A percentile compares a stretch with the other conserved stretches of the same genome.
Evolutionary conservation across 2,797 vertebrate species (phyloP).

Genomic region (Ctenochaetus hawaiiensis): DNA sequence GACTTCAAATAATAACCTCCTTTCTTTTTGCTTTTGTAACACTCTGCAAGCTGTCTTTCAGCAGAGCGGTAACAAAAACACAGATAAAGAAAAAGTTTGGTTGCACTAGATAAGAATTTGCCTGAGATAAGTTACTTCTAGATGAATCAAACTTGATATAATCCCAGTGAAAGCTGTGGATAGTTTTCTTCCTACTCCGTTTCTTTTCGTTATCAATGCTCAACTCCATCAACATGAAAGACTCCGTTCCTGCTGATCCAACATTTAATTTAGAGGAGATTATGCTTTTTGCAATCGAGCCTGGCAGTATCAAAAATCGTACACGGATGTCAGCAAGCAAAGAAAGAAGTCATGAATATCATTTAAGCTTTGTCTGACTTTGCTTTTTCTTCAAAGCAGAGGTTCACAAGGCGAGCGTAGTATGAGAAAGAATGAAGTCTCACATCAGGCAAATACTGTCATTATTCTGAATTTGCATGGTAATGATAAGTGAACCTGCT

Average conservation of each 20-base stretch:
- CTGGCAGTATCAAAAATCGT: constrained; percentile 41
- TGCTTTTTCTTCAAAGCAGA: constrained; percentile 58
- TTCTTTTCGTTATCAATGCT: constrained; percentile 50
- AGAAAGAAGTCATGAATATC: constrained; percentile 56
- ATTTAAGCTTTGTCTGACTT: constrained; percentile 56
- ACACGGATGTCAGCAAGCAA: constrained; percentile 33
- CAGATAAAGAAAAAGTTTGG: constrained; percentile 26
- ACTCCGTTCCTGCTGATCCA: constrained; percentile 54
- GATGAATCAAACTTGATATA: constrained; percentile 47
- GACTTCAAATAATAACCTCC: constrained; percentile 34
- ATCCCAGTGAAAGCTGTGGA: constrained; percentile 19
- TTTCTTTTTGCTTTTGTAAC: constrained; percentile 9
- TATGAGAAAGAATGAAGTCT: constrained; percentile 16
- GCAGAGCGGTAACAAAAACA: constrained; percentile 16
- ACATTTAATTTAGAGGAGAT: constrained; percentile 63
- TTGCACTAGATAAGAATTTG: constrained; percentile 40
- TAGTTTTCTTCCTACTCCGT: constrained; percentile 14
- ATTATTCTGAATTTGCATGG: not conserved
- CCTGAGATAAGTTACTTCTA: constrained; percentile 37
- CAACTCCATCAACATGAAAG: constrained; percentile 66
- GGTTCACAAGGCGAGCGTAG: constrained; percentile 14
- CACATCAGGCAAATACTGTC: constrained; percentile 16
- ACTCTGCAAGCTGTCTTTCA: not conserved
- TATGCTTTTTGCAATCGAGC: constrained; percentile 59
- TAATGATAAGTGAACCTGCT: not conserved